Percentiles rank a stretch among this genome's conserved stretches.
phyloP scores from a whole-genome alignment of 2,888 invertebrate species.

The Eupithecia subfuscata region DNA sequence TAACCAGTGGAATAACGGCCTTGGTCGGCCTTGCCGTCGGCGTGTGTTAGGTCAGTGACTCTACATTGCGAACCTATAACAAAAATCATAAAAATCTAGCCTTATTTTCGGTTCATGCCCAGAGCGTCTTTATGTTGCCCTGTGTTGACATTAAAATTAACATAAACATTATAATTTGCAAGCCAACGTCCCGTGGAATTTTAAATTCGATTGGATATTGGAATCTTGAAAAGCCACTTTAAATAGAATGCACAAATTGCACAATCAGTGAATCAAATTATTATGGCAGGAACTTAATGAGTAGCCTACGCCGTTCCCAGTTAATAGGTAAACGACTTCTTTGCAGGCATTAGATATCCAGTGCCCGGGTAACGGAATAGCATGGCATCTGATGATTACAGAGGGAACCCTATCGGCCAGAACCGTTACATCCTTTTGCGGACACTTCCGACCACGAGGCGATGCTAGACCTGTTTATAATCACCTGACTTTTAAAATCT shows the following conservation, averaged over 20 bases:
- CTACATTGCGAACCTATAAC: slow-evolving; percentile 26
- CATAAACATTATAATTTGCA: not conserved
- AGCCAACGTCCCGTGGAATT: not conserved
- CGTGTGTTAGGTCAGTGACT: slow-evolving; percentile 58
- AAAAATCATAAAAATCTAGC: slow-evolving; percentile 5
- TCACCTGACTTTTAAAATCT: slow-evolving; percentile 45
- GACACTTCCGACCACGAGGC: slow-evolving; percentile 64
- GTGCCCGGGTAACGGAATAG: slow-evolving; percentile 58
- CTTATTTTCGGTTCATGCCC: slow-evolving; percentile 4
- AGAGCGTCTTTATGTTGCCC: not conserved
- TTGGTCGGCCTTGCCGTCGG: slow-evolving; percentile 77
- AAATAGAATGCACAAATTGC: slow-evolving; percentile 2
- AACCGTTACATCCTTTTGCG: slow-evolving; percentile 69
- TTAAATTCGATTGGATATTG: not conserved
- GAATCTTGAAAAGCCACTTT: not conserved
- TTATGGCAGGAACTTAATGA: slow-evolving; percentile 3
- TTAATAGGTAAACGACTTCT: slow-evolving; percentile 61
- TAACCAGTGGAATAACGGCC: slow-evolving; percentile 63
- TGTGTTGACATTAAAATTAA: not conserved
- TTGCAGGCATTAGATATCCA: slow-evolving; percentile 44
- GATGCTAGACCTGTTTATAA: slow-evolving; percentile 46
- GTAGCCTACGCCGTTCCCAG: slow-evolving; percentile 42
- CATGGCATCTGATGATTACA: slow-evolving; percentile 58
- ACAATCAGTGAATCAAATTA: not conserved
- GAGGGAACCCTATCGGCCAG: slow-evolving; percentile 59